Evolutionary conservation across 2,113 vertebrate genomes (phyloP).

Genomic region (Oenanthe melanoleuca): DNA sequence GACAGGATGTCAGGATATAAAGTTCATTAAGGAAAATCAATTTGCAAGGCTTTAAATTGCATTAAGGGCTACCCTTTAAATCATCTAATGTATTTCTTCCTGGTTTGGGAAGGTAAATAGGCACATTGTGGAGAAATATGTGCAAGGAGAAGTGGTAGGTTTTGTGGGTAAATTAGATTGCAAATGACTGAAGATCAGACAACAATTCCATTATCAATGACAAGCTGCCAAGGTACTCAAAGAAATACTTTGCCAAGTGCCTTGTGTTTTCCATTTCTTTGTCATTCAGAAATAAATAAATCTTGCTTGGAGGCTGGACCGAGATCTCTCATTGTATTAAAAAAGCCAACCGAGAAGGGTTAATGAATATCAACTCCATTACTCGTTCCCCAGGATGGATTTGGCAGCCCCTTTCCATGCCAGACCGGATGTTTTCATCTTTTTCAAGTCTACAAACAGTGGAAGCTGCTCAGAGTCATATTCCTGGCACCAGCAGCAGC

Average conservation of each 20-base stretch:
- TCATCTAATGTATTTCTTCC: slow-evolving; percentile 38
- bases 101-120: slow-evolving; percentile 51
- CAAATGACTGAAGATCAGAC: slow-evolving; percentile 55
- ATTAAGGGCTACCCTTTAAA: slow-evolving; percentile 62
- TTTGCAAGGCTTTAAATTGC: slow-evolving; percentile 61
- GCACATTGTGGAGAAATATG: slow-evolving; percentile 36
- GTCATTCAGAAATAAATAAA: slow-evolving; percentile 19
- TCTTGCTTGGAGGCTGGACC: not conserved
- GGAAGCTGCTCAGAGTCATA: not conserved
- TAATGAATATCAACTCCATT: slow-evolving; percentile 11
- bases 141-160: slow-evolving; percentile 25
- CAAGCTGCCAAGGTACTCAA: slow-evolving; percentile 17
- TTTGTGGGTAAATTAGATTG: slow-evolving; percentile 45
- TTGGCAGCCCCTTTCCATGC: not conserved
- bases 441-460: slow-evolving; percentile 10
- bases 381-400: not conserved
- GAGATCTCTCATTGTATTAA: not conserved
- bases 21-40: slow-evolving; percentile 70
- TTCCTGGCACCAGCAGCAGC: not conserved
- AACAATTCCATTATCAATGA: slow-evolving; percentile 51
- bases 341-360: not conserved
- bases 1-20: slow-evolving; percentile 65
- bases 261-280: not conserved
- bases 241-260: slow-evolving; percentile 14
- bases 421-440: not conserved